These are phyloP conservation scores for Littorina saxatilis DNA, from an alignment of 1,140 invertebrate species.

Conservation along the genomic window DNA sequence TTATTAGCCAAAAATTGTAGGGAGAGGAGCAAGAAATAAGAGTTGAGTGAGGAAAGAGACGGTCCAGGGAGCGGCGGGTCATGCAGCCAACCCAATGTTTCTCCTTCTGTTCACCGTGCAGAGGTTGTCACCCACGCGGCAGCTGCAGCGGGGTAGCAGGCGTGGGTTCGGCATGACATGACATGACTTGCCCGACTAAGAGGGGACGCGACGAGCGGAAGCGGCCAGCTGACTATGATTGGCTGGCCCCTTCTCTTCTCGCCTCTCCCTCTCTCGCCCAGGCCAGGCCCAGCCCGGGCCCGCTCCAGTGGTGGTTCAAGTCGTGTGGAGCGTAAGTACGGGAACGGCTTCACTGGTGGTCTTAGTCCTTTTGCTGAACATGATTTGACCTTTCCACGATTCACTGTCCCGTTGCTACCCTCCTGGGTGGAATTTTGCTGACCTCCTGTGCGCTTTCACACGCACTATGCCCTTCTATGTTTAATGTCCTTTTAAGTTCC, in stretches of 20 bases:
- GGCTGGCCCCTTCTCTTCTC: slow-evolving; percentile 40
- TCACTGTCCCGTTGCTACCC: slow-evolving; percentile 3
- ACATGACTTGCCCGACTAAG: slow-evolving; percentile 8
- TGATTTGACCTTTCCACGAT: background rate
- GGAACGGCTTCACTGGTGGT: slow-evolving; percentile 35
- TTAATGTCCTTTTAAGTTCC: too few species aligned
- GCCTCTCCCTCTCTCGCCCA: slow-evolving; percentile 25
- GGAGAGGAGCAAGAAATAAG: too few species aligned
- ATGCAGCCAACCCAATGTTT: background rate
- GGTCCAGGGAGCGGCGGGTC: too few species aligned
- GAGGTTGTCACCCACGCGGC: slow-evolving; percentile 9
- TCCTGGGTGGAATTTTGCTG: slow-evolving; percentile 35
- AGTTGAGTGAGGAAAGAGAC: too few species aligned
- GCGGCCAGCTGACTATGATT: slow-evolving; percentile 28
- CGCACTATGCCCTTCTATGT: too few species aligned
- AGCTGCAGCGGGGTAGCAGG: slow-evolving; percentile 21
- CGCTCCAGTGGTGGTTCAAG: slow-evolving; percentile 27
- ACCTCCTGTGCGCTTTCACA: slow-evolving; percentile 20
- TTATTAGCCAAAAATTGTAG: too few species aligned
- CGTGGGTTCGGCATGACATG: slow-evolving; percentile 38
- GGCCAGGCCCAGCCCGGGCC: too few species aligned
- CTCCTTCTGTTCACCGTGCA: slow-evolving; percentile 22
- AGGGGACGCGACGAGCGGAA: slow-evolving; percentile 37
- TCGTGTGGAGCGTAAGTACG: slow-evolving; percentile 33
- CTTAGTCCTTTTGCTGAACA: background rate